Percentiles rank a stretch among this genome's conserved stretches.
Conservation (phyloP, 2,797 vertebrate genomes). For the Cercopithecus hamlyni region DNA sequence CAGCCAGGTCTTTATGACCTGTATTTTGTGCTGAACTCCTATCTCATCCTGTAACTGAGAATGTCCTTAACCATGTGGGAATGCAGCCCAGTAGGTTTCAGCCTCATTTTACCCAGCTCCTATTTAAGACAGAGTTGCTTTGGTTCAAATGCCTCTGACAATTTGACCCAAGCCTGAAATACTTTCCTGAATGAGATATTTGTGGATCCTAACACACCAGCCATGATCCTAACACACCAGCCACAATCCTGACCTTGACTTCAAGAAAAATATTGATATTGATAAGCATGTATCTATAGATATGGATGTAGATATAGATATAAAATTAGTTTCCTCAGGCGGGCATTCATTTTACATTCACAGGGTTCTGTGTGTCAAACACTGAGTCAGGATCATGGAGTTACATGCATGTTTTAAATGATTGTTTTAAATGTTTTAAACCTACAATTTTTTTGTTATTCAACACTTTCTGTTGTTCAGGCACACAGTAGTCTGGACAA, state of each 20-base stretch:
- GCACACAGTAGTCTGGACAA: not conserved
- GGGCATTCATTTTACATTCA: not conserved
- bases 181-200: not conserved
- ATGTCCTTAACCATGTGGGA: not conserved
- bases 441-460: not conserved
- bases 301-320: not conserved
- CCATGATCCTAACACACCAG: not conserved
- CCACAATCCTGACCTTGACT: not conserved
- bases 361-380: not conserved
- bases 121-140: not conserved
- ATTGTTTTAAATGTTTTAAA: not conserved
- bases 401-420: not conserved
- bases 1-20: not conserved
- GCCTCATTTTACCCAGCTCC: not conserved
- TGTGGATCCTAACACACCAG: not conserved
- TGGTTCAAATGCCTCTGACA: not conserved
- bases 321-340: not conserved
- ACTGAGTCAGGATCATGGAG: not conserved
- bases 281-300: not conserved
- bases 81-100: not conserved
- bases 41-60: not conserved
- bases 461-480: not conserved
- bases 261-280: not conserved
- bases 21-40: not conserved
- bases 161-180: not conserved